Percentiles rank a stretch among this genome's conserved stretches.
phyloP scores from a whole-genome alignment of 2,113 vertebrate species.

The Loxodonta africana region DNA sequence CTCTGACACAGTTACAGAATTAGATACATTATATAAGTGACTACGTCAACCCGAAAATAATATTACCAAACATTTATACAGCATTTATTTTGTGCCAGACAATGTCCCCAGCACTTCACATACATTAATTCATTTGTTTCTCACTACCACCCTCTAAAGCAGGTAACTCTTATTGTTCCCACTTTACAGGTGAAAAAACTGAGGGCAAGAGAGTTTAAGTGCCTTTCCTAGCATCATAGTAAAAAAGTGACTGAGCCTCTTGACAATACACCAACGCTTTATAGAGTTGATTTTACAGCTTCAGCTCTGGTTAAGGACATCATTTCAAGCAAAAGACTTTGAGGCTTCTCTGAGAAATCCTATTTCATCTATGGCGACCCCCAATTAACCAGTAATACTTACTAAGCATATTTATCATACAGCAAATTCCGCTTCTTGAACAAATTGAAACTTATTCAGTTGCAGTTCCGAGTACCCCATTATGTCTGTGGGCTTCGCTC shows the following conservation, averaged over 20 bases:
- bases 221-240: background rate
- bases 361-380: background rate
- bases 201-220: background rate
- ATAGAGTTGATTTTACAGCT: background rate
- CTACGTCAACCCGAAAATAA: background rate
- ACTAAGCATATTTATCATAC: background rate
- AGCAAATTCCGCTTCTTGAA: background rate
- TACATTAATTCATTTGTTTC: constrained; percentile 15
- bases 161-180: background rate
- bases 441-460: constrained; percentile 3
- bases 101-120: background rate
- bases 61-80: background rate
- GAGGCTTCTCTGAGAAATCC: background rate
- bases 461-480: background rate
- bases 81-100: background rate
- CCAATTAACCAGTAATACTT: background rate
- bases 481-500: background rate
- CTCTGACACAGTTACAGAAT: constrained; percentile 24
- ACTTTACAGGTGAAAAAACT: constrained; percentile 33
- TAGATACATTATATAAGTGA: background rate
- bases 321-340: background rate
- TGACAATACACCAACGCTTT: background rate
- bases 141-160: background rate
- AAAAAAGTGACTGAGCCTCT: background rate
- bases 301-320: background rate